Evolutionary conservation across 1,140 invertebrate species (phyloP).

Genomic region (Linepithema humile): DNA sequence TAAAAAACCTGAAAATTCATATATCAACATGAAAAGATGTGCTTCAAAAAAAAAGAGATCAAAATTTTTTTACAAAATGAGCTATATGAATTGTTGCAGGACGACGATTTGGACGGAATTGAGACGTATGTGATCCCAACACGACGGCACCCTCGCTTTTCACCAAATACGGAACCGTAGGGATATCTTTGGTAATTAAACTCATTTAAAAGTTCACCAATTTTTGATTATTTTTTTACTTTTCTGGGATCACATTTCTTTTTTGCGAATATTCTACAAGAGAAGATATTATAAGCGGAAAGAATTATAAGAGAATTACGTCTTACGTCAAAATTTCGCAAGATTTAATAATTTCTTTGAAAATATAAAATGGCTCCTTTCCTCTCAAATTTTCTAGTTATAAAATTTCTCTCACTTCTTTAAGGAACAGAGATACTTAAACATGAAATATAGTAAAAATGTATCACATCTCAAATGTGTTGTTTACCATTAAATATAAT

Average conservation of each 20-base stretch:
- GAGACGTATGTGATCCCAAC: slow-evolving; percentile 46
- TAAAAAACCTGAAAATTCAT: slow-evolving; percentile 5
- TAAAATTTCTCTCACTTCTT: neutral
- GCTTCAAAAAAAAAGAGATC: neutral
- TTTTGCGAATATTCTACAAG: neutral
- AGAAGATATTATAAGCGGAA: neutral
- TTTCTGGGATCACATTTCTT: slow-evolving; percentile 12
- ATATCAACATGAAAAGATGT: neutral
- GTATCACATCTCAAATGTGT: neutral
- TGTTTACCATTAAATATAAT: slow-evolving; percentile 43
- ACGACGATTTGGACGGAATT: slow-evolving; percentile 57
- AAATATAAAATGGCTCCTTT: slow-evolving; percentile 42
- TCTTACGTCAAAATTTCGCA: neutral
- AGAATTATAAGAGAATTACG: neutral
- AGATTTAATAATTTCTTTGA: slow-evolving; percentile 6
- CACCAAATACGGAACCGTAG: slow-evolving; percentile 44
- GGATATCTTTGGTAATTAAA: slow-evolving; percentile 31
- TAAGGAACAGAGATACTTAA: slow-evolving; percentile 52
- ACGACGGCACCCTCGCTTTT: slow-evolving; percentile 15
- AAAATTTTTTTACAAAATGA: slow-evolving; percentile 57
- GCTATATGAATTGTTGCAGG: slow-evolving; percentile 67
- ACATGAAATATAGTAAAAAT: neutral
- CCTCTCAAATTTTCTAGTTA: neutral
- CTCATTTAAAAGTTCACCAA: neutral
- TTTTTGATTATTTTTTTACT: slow-evolving; percentile 14